Conservation (phyloP, 2,113 vertebrate species). For the Aldabrachelys gigantea region DNA sequence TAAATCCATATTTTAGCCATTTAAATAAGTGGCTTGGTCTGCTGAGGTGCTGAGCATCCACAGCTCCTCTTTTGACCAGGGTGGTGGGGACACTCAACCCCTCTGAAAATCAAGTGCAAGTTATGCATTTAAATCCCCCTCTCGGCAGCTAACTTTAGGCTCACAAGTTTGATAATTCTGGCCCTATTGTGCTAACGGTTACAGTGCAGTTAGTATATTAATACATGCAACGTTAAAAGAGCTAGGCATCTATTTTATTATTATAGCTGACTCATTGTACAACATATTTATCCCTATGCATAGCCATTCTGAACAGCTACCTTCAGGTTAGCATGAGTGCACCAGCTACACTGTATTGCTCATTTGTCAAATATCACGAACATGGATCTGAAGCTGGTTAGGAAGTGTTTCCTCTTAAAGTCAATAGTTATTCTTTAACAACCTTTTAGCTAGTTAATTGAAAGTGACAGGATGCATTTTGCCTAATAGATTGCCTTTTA, state of each 20-base stretch:
- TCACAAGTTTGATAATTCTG: neutral
- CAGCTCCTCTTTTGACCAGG: neutral
- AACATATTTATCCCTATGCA: neutral
- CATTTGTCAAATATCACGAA: slow-evolving; percentile 75
- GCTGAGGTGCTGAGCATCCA: neutral
- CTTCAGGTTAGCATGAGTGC: slow-evolving; percentile 53
- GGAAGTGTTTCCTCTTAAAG: slow-evolving; percentile 78
- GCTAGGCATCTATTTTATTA: neutral
- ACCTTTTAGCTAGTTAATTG: slow-evolving; percentile 77
- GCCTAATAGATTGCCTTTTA: slow-evolving; percentile 67
- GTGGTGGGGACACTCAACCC: neutral
- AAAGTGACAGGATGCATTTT: slow-evolving; percentile 74
- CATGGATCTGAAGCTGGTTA: slow-evolving; percentile 73
- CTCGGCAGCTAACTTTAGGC: neutral
- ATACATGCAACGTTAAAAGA: neutral
- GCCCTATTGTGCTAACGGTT: neutral
- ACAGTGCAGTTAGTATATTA: neutral
- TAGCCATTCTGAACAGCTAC: slow-evolving; percentile 15
- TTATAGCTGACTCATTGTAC: accelerated
- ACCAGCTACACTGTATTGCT: slow-evolving; percentile 62
- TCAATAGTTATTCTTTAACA: slow-evolving; percentile 82
- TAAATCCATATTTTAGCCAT: neutral
- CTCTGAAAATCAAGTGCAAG: slow-evolving; percentile 7
- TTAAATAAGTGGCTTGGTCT: neutral
- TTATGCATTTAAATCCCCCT: neutral